Evolutionary conservation across 1,140 invertebrate genomes (phyloP), one percentile per base, ranked within the genome.

Genomic region (Drosophila nigrodunni): DNA sequence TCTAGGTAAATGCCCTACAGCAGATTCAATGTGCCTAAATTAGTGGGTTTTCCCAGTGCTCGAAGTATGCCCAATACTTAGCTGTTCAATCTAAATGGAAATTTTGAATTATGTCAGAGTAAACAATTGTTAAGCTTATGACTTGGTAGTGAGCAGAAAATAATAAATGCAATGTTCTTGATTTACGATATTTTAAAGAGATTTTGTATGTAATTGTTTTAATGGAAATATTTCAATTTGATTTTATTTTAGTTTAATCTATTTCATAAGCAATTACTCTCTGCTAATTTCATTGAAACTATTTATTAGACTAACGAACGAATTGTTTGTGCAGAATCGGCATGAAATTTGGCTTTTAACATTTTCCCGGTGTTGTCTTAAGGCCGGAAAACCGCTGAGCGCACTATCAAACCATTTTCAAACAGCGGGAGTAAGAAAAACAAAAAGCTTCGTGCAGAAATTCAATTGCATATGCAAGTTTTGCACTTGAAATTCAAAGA

Each of bases 401-500:
- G 30, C 25, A 30, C 43, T 66, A 66, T 67, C 55, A 54, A 44
- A 39, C 21, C 55, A 18, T 39, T 74, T 55, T 57, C 30, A 68
- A 30, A 9, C 71, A 67, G 64, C 64, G 64, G 64, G 39, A 41
- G 34, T 18, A 8, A 3, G 39, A 52, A 52, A 66, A 64, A 37
- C 54, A 34, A 57, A 44, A 58, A 70, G n/a, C 44, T 77, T 72
- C 75, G 69, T 71, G 68, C 61, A 88, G 80, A 80, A 87, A 66
- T 88, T 49, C 83, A 88, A 88, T 89, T 88, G 83, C 85, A 88
- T 89, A 88, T 88, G 88, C 83, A 88, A 88, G 83, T 75, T 87
- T 80, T 88, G 83, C 83, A 88, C 83, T 88, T 88, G 83, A 88
- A 88, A 88, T 88, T 88, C 83, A 83, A 18, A 76, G 83, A 88